Conservation (phyloP, 2,113 vertebrate species). For the Felis chaus region DNA sequence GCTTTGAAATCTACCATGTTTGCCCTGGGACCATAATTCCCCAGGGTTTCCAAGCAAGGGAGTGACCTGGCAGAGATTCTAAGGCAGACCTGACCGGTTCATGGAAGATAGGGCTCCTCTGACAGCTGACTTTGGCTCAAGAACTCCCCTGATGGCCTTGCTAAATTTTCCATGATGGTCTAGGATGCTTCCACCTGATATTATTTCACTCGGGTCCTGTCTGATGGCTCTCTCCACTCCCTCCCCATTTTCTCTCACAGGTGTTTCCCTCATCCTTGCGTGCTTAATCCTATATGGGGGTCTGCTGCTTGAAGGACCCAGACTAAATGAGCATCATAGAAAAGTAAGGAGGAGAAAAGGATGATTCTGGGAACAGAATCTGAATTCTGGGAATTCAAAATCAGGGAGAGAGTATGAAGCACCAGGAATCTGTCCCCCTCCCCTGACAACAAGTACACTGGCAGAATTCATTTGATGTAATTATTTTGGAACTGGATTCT, state of each 20-base stretch:
- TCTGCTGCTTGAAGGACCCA: not conserved
- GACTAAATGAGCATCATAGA: not conserved
- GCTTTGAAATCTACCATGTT: not conserved
- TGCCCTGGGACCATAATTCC: not conserved
- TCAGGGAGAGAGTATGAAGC: not conserved
- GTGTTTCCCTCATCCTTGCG: not conserved
- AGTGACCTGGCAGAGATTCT: not conserved
- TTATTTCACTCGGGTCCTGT: not conserved
- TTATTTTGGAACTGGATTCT: not conserved
- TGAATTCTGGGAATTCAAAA: no score
- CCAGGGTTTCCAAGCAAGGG: not conserved
- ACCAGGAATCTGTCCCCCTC: not conserved
- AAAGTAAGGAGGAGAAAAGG: not conserved
- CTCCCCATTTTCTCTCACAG: not conserved
- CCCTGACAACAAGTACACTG: not conserved
- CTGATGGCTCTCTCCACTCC: not conserved
- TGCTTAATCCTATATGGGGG: not conserved
- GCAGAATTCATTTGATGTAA: not conserved
- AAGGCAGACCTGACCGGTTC: not conserved
- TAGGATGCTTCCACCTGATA: not conserved
- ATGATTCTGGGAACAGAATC: not conserved
- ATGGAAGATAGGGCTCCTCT: not conserved
- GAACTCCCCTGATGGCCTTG: not conserved
- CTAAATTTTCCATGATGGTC: not conserved
- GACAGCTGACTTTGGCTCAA: not conserved